phyloP scores from a whole-genome alignment of 2,797 vertebrate species.

The Catamblyrhynchus diadema region DNA sequence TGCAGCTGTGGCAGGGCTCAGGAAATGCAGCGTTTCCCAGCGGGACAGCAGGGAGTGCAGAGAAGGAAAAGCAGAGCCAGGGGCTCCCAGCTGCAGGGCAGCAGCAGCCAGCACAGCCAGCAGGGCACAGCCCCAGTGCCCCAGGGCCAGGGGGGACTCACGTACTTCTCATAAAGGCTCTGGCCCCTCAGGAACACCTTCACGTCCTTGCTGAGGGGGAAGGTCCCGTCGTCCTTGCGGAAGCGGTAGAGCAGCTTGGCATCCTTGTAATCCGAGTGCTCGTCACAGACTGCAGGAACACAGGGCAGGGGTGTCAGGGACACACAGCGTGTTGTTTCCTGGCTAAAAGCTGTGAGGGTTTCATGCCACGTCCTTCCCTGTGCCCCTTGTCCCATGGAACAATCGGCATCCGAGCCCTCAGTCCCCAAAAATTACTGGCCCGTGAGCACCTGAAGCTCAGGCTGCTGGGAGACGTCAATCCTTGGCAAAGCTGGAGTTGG shows the following conservation, averaged over 20 bases:
- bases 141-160: constrained; percentile 62
- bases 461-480: neutral
- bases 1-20: neutral
- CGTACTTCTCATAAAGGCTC: constrained; percentile 86
- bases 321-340: neutral
- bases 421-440: neutral
- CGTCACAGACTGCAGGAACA: constrained; percentile 82
- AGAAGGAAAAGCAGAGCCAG: neutral
- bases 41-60: rapidly evolving
- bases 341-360: neutral
- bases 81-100: neutral
- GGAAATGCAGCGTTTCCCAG: neutral
- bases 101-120: neutral
- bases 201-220: constrained; percentile 83
- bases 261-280: constrained; percentile 83
- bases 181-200: constrained; percentile 86
- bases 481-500: neutral
- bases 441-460: rapidly evolving
- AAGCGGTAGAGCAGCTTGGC: constrained; percentile 89
- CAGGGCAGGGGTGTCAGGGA: neutral
- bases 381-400: rapidly evolving
- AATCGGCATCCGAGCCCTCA: rapidly evolving
- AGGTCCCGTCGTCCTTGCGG: constrained; percentile 88
- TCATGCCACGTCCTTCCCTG: rapidly evolving
- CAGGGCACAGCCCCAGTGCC: rapidly evolving